Conservation (phyloP, 2,888 invertebrate genomes). For the Cremastobaeus sp. region DNA sequence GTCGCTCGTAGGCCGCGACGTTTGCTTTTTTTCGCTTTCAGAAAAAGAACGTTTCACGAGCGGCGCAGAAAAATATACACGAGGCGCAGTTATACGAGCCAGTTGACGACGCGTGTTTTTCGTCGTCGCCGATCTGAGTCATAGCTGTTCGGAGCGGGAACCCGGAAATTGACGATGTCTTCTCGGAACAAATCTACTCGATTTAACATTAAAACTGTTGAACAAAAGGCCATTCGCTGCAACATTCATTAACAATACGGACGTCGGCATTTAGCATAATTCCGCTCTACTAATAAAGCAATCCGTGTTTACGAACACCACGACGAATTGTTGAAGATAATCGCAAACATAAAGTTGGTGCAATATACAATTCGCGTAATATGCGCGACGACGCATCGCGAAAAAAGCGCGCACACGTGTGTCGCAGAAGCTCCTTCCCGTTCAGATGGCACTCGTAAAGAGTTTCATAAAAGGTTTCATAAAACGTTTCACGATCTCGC, state of each 20-base stretch:
- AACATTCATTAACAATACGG: too few relatives aligned
- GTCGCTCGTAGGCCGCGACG: constrained; percentile 45
- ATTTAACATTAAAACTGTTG: too few relatives aligned
- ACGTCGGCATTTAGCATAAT: too few relatives aligned
- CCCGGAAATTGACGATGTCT: constrained; percentile 66
- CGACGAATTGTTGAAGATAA: constrained; percentile 58
- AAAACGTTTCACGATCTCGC: constrained; percentile 72
- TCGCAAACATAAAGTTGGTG: constrained; percentile 45
- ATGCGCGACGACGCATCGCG: constrained; percentile 25
- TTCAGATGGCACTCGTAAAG: constrained; percentile 69
- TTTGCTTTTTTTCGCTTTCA: constrained; percentile 56
- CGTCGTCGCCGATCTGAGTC: constrained; percentile 65
- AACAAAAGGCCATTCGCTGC: too few relatives aligned
- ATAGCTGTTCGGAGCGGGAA: too few relatives aligned
- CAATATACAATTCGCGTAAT: constrained; percentile 57
- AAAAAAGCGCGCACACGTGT: constrained; percentile 69
- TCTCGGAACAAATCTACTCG: too few relatives aligned
- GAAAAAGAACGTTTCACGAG: constrained; percentile 67
- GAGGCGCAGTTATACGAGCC: constrained; percentile 25
- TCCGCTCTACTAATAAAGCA: constrained; percentile 46
- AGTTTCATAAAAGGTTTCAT: constrained; percentile 76
- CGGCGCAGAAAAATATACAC: constrained; percentile 56
- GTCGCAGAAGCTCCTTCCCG: constrained; percentile 71
- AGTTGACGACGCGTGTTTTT: constrained; percentile 53
- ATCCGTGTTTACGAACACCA: constrained; percentile 41